A percentile compares a stretch with the other conserved stretches of the same genome.
phyloP scores from a whole-genome alignment of 1,140 invertebrate genomes.

The Aphelinus atriplicis region DNA sequence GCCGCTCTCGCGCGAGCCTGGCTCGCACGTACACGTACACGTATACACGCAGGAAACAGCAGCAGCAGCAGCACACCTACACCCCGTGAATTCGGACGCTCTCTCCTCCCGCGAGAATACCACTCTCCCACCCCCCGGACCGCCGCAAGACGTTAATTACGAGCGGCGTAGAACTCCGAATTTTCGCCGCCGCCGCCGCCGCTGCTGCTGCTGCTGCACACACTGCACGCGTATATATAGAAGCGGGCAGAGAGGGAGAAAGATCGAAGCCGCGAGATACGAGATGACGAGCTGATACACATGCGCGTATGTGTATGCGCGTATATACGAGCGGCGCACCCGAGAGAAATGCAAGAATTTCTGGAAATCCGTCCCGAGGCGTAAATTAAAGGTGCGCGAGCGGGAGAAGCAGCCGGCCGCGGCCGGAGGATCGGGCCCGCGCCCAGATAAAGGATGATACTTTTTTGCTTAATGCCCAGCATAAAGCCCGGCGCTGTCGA shows the following conservation, averaged over 20 bases:
- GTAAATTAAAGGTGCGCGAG: constrained; percentile 8
- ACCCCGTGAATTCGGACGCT: constrained; percentile 41
- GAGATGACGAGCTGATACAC: constrained; percentile 19
- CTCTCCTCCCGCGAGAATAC: constrained; percentile 29
- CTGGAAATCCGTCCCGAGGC: constrained; percentile 23
- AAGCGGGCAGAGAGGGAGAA: not conserved
- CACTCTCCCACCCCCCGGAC: constrained; percentile 11
- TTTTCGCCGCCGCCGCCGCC: constrained; percentile 5
- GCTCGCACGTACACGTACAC: too few relatives aligned
- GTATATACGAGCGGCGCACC: too few relatives aligned
- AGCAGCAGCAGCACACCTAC: constrained; percentile 43
- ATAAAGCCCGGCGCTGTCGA: constrained; percentile 4
- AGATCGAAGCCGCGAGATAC: constrained; percentile 23
- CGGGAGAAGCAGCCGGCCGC: not conserved
- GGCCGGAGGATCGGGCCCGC: not conserved
- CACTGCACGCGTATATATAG: not conserved
- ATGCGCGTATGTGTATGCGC: constrained; percentile 14
- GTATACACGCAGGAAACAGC: constrained; percentile 33
- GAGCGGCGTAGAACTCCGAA: constrained; percentile 14
- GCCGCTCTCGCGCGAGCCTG: constrained; percentile 33
- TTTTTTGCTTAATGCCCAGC: constrained; percentile 10
- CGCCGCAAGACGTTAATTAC: constrained; percentile 22
- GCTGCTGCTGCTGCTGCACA: not conserved
- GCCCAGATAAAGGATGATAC: not conserved
- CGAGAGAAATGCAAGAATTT: constrained; percentile 30